Conservation (phyloP, 2,888 invertebrate species). For the Siphlonurus alternatus region DNA sequence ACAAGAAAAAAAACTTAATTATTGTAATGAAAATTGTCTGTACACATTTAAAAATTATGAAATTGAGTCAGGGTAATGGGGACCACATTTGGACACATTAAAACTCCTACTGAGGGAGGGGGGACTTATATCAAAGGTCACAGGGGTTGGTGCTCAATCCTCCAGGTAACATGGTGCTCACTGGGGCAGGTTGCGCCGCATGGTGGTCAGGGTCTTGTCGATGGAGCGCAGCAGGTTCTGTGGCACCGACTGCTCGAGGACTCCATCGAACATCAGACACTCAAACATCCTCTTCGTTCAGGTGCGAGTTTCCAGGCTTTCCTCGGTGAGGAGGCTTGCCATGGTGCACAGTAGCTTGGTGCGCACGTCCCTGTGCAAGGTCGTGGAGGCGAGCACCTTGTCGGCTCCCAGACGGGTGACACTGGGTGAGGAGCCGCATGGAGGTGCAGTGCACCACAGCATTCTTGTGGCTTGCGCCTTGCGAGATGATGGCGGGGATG, state of each 20-base stretch:
- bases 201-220: constrained; percentile 47
- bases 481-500: constrained; percentile 43
- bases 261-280: constrained; percentile 49
- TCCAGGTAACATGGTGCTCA: too few species aligned
- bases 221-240: constrained; percentile 63
- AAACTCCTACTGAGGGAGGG: too few species aligned
- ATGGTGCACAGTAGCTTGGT: constrained; percentile 64
- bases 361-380: constrained; percentile 54
- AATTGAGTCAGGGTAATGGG: too few species aligned
- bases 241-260: constrained; percentile 68
- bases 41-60: too few species aligned
- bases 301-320: constrained; percentile 66
- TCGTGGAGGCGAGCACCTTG: constrained; percentile 40
- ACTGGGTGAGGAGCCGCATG: constrained; percentile 52
- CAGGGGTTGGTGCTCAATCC: too few species aligned
- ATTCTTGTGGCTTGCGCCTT: constrained; percentile 69
- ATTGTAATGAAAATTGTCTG: too few species aligned
- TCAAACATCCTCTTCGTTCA: constrained; percentile 65
- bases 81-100: too few species aligned
- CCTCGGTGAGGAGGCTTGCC: constrained; percentile 71
- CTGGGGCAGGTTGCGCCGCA: too few species aligned
- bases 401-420: constrained; percentile 58
- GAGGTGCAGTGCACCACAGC: constrained; percentile 71
- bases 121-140: too few species aligned
- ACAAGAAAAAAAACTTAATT: too few species aligned